Evolutionary conservation across 2,113 vertebrate species (phyloP), one percentile per base, ranked within the genome.

Genomic region (Pantherophis guttatus): DNA sequence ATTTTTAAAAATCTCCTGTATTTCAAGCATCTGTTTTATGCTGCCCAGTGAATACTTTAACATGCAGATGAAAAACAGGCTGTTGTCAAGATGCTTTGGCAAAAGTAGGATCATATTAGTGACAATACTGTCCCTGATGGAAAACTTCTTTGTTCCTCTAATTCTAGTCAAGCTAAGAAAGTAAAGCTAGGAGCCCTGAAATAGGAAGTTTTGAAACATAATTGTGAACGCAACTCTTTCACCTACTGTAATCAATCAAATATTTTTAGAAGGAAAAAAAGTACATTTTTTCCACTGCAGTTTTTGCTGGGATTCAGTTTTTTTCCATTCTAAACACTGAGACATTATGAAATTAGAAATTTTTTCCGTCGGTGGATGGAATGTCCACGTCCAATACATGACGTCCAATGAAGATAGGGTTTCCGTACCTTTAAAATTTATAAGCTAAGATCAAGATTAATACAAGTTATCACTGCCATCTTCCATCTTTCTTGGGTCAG

Each of bases 301-400:
- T 96, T 96, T 96, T 90, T 44, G 89, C 17, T 65, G 94, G 92
- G 88, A 89, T 93, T 94, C 87, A 93, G 86, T 53, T 95, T 96
- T 95, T 95, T 92, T 93, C 88, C 87, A 4, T 88, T 33, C 17
- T 97, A 95, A 96, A 94, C 93, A 94, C 89, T 93, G 57, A 94
- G 93, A 96, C 88, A 92, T 55, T 65, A 93, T 53, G 93, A 33
- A 86, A 86, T 53, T 94, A 94, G 87, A 75, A 91, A 8, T 94
- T 44, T 0, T 93, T 96, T 95, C 85, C 62, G 75, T 1, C 90
- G 26, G 13, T 50, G 91, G 91, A 93, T 96, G 93, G 91, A 62
- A 3, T 59, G 58, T 59, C 58, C 23, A 59, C 2, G 29, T 65
- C 75, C 52, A 90, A 95, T 86, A 62, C 91, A 93, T 50, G 48